Conservation (phyloP, 2,113 vertebrate species). For the Amazona vittata region DNA sequence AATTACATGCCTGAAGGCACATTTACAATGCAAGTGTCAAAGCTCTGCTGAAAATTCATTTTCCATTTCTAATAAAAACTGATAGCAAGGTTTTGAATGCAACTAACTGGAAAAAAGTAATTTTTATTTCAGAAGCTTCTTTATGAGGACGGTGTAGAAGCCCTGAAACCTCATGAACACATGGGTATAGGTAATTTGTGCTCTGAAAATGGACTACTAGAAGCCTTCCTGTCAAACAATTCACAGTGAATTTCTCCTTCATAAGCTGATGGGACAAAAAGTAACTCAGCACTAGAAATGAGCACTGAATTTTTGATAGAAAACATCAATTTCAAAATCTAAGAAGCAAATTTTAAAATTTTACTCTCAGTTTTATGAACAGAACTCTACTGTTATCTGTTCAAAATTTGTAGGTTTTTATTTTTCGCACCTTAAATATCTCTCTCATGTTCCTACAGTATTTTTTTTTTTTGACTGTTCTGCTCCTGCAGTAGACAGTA, state of each 20-base stretch:
- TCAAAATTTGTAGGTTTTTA: not conserved
- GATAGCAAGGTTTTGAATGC: slow-evolving; percentile 78
- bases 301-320: not conserved
- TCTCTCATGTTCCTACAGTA: not conserved
- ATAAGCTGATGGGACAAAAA: not conserved
- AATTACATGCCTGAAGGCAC: slow-evolving; percentile 86
- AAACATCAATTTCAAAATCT: not conserved
- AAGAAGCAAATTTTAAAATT: not conserved
- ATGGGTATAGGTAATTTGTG: slow-evolving; percentile 42
- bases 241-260: not conserved
- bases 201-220: slow-evolving; percentile 3
- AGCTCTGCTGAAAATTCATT: slow-evolving; percentile 80
- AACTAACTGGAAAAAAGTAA: slow-evolving; percentile 77
- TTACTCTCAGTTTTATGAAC: not conserved
- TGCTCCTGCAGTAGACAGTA: not conserved
- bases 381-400: not conserved
- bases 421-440: not conserved
- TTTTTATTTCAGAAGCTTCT: slow-evolving; percentile 68
- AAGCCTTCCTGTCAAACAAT: not conserved
- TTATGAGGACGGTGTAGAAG: slow-evolving; percentile 41
- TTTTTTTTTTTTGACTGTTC: not conserved
- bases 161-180: slow-evolving; percentile 42
- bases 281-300: not conserved
- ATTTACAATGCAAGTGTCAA: slow-evolving; percentile 84
- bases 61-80: slow-evolving; percentile 78